A percentile compares a stretch with the other conserved stretches of the same genome.
Conservation (phyloP, 2,797 vertebrate species). For the Acridotheres tristis region DNA sequence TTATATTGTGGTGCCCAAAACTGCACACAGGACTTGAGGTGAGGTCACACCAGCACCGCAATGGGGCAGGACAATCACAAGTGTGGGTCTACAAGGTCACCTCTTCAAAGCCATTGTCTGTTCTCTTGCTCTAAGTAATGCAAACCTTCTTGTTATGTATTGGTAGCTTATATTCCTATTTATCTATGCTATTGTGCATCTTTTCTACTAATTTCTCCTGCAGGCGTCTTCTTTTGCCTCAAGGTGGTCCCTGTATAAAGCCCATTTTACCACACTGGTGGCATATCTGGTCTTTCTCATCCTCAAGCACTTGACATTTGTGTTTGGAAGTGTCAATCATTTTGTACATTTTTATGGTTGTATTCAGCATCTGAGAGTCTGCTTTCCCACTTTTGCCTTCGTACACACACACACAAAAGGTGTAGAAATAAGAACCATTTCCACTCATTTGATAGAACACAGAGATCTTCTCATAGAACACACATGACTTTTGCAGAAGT, state of each 20-base stretch:
- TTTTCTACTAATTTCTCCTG: neutral
- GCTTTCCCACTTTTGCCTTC: neutral
- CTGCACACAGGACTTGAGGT: neutral
- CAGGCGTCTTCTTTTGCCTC: constrained; percentile 10
- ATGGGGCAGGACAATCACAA: neutral
- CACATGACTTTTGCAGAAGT: neutral
- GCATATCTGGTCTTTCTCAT: neutral
- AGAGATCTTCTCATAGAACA: neutral
- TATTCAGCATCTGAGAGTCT: neutral
- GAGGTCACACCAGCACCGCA: fast-evolving
- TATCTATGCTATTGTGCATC: neutral
- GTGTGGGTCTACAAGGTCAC: neutral
- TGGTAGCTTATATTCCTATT: neutral
- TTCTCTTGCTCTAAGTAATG: neutral
- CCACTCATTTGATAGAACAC: neutral
- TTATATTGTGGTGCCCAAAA: neutral
- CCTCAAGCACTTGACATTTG: neutral
- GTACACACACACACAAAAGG: too few relatives aligned
- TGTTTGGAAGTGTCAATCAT: neutral
- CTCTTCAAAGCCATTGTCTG: neutral
- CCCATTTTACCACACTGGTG: neutral
- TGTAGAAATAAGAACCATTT: neutral
- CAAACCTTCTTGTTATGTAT: neutral
- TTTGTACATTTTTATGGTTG: neutral
- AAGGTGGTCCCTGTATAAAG: neutral